Conservation (phyloP, 2,888 invertebrate genomes). For the Pachymerium ferrugineum region DNA sequence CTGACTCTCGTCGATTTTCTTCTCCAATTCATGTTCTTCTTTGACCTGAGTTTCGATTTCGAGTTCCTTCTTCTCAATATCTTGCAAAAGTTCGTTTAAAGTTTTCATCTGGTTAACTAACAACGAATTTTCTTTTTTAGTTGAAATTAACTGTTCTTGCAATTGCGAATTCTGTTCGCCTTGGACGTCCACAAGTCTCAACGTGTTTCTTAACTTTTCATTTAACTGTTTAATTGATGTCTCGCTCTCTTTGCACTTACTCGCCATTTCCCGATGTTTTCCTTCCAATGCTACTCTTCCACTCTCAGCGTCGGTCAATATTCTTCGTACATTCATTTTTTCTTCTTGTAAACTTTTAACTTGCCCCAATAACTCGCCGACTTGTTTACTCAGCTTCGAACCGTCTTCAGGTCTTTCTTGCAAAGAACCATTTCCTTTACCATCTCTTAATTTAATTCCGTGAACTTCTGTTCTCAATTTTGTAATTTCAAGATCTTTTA, state of each 20-base stretch:
- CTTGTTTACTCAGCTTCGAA: neutral
- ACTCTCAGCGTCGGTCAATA: neutral
- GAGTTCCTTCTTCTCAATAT: neutral
- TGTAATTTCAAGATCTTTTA: conserved; percentile 14
- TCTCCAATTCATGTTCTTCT: neutral
- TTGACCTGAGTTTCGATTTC: neutral
- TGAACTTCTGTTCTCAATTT: neutral
- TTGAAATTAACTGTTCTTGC: neutral
- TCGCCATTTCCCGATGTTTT: neutral
- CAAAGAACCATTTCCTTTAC: neutral
- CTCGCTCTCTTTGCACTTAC: neutral
- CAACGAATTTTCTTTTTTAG: conserved; percentile 28
- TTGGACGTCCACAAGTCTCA: neutral
- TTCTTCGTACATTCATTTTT: neutral
- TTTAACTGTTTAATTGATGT: neutral
- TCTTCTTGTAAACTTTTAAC: neutral
- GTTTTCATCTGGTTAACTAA: conserved; percentile 4
- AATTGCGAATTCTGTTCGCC: conserved; percentile 22
- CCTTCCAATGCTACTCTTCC: neutral
- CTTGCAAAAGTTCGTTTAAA: conserved; percentile 21
- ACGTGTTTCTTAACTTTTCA: conserved; percentile 5
- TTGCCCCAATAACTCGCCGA: neutral
- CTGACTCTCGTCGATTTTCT: neutral
- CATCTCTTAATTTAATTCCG: neutral
- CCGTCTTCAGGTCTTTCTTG: neutral